Conservation (phyloP, 2,113 vertebrate species). For the Corydoras maculifer region DNA sequence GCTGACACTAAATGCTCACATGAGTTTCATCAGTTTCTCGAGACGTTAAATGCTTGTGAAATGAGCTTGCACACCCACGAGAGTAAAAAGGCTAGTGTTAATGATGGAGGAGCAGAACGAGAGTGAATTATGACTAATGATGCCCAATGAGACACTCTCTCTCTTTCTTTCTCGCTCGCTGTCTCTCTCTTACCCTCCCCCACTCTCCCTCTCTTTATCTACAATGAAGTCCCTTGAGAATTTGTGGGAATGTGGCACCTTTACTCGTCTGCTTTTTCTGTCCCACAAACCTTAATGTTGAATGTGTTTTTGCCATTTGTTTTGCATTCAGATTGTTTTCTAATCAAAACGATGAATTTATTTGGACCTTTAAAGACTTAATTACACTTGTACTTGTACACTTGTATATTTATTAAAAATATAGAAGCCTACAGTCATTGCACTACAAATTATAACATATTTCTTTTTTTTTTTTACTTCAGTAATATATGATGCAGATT, state of each 20-base stretch:
- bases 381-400: no score
- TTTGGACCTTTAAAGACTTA: no score
- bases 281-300: background rate
- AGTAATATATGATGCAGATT: no score
- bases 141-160: slow-evolving; percentile 75
- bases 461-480: no score
- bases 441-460: no score
- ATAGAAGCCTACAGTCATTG: no score
- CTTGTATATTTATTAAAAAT: no score
- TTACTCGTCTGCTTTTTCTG: slow-evolving; percentile 23
- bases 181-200: slow-evolving; percentile 22
- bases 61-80: slow-evolving; percentile 70
- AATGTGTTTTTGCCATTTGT: background rate
- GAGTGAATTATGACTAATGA: slow-evolving; percentile 95
- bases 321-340: background rate
- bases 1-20: slow-evolving; percentile 61
- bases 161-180: slow-evolving; percentile 41
- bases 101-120: slow-evolving; percentile 84
- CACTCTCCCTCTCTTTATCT: slow-evolving; percentile 21
- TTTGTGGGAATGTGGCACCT: slow-evolving; percentile 31
- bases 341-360: no score
- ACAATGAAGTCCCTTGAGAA: slow-evolving; percentile 11
- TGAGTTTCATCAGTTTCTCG: slow-evolving; percentile 52
- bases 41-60: slow-evolving; percentile 52
- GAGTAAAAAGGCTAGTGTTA: slow-evolving; percentile 96